These are phyloP conservation scores for Archips crataeganus DNA, from an alignment of 2,888 invertebrate species.

Conservation along the genomic window DNA sequence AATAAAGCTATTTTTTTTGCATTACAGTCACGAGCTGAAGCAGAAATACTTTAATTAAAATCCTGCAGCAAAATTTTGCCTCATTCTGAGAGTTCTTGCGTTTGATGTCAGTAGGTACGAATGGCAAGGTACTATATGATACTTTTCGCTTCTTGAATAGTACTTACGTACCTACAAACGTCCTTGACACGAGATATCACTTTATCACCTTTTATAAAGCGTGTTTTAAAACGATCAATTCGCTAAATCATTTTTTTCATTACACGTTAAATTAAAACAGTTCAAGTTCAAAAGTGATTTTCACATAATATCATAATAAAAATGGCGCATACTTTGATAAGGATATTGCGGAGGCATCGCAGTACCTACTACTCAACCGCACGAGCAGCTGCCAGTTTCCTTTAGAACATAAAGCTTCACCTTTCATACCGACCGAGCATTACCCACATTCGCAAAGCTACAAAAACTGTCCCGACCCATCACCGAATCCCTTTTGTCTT, in stretches of 20 bases:
- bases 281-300: neutral
- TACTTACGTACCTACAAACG: neutral
- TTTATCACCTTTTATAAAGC: no score
- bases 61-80: no score
- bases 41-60: no score
- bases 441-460: slow-evolving; percentile 50
- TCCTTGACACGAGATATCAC: neutral
- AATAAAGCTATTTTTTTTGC: no score
- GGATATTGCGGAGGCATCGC: slow-evolving; percentile 9
- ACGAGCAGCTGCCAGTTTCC: slow-evolving; percentile 38
- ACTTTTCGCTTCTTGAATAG: neutral
- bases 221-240: no score
- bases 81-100: neutral
- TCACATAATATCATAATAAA: no score
- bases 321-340: neutral
- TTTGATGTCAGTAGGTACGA: neutral
- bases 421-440: slow-evolving; percentile 21
- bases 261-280: neutral
- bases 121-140: neutral
- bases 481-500: slow-evolving; percentile 74
- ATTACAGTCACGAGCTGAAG: no score
- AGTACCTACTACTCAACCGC: slow-evolving; percentile 25
- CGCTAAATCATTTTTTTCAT: neutral
- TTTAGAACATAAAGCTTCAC: slow-evolving; percentile 27
- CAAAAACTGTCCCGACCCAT: slow-evolving; percentile 64